Percentiles rank a stretch among this genome's conserved stretches.
These are phyloP conservation scores for Grantiella picta DNA, from an alignment of 2,113 vertebrate genomes.

Conservation along the genomic window DNA sequence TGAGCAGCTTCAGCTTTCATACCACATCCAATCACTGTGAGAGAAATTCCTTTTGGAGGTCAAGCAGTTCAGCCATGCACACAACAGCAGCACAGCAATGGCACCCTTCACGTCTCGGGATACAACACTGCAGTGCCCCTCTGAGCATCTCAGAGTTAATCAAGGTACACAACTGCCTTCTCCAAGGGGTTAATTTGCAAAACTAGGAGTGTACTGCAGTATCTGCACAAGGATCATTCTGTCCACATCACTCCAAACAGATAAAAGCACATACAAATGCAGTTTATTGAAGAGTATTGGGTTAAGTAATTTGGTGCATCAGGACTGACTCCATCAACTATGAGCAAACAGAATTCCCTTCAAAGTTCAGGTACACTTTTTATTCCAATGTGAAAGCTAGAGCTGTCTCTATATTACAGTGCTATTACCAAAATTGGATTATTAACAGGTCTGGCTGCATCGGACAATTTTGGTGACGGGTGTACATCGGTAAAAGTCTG, in stretches of 20 bases:
- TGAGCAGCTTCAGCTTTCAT: background rate
- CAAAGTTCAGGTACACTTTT: background rate
- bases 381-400: background rate
- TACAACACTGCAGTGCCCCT: background rate
- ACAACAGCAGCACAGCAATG: background rate
- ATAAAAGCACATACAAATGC: background rate
- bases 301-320: background rate
- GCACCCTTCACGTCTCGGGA: background rate
- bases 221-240: background rate
- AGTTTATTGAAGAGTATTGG: background rate
- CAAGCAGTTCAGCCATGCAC: background rate
- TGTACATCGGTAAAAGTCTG: background rate
- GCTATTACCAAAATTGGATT: background rate
- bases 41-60: background rate
- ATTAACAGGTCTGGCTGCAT: background rate
- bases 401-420: background rate
- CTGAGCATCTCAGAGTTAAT: background rate
- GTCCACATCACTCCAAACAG: background rate
- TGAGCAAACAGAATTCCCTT: background rate
- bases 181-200: background rate
- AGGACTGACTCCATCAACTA: background rate
- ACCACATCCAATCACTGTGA: fast-evolving
- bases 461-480: background rate
- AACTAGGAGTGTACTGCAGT: background rate
- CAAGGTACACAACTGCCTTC: background rate